Percentiles rank a stretch among this genome's conserved stretches.
Conservation (phyloP, 2,113 vertebrate genomes). For the Rhea americana region DNA sequence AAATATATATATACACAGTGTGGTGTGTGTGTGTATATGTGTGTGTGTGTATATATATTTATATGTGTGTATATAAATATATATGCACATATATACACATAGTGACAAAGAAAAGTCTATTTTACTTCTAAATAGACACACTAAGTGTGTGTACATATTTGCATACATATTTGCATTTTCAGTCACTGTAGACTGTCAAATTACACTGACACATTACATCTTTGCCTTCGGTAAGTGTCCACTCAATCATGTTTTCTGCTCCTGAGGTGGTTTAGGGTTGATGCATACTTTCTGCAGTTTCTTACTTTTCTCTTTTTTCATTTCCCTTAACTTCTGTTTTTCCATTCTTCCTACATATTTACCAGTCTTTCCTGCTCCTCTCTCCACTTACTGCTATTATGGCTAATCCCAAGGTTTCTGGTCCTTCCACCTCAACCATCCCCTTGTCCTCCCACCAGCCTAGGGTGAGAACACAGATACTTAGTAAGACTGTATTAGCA, state of each 20-base stretch:
- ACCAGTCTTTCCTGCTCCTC: not conserved
- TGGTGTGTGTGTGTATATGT: not conserved
- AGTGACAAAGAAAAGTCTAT: not conserved
- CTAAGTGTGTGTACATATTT: accelerated
- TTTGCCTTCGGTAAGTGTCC: not conserved
- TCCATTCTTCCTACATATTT: accelerated
- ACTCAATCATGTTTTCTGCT: accelerated
- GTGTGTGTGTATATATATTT: too few species aligned
- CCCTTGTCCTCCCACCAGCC: not conserved
- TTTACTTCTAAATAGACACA: not conserved
- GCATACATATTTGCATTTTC: accelerated
- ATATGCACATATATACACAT: not conserved
- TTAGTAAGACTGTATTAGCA: not conserved
- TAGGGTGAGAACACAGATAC: not conserved
- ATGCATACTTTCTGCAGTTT: not conserved
- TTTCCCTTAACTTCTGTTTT: not conserved
- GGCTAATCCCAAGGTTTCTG: not conserved
- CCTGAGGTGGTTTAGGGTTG: not conserved
- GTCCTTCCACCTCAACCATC: not conserved
- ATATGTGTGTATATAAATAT: too few species aligned
- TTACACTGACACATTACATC: not conserved
- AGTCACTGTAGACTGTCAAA: accelerated
- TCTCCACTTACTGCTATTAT: not conserved
- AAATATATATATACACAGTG: not conserved
- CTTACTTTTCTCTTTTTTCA: not conserved